Conservation (phyloP, 1,140 invertebrate genomes). For the Drosophila arawakana region DNA sequence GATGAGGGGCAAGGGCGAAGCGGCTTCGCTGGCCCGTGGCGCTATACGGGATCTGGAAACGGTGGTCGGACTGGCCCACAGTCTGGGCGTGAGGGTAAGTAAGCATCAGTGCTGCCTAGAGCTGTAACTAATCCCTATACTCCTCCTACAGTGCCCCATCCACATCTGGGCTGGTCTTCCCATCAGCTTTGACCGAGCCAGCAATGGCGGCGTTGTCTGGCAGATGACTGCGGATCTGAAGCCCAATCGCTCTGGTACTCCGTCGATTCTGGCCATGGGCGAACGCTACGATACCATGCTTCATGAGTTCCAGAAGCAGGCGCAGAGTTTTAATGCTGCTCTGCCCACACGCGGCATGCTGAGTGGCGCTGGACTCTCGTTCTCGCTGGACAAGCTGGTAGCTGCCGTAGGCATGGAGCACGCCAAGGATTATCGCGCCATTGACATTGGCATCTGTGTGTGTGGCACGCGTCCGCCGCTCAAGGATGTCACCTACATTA, state of each 20-base stretch:
- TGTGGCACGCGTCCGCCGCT: constrained; percentile 86
- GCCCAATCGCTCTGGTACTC: constrained; percentile 67
- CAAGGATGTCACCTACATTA: constrained; percentile 87
- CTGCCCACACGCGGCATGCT: constrained; percentile 79
- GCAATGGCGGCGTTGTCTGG: constrained; percentile 77
- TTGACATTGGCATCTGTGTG: constrained; percentile 89
- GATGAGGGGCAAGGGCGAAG: constrained; percentile 88
- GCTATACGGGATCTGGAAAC: constrained; percentile 90
- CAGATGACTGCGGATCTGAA: constrained; percentile 80
- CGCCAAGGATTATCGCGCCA: constrained; percentile 80
- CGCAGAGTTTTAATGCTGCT: constrained; percentile 74
- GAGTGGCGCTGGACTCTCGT: constrained; percentile 89
- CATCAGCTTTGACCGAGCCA: constrained; percentile 72
- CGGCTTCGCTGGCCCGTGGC: constrained; percentile 87
- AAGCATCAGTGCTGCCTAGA: too few species aligned
- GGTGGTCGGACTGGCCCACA: constrained; percentile 88
- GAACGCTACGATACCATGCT: constrained; percentile 85
- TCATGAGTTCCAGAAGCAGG: constrained; percentile 82
- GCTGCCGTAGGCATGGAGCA: constrained; percentile 85
- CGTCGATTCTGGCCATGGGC: constrained; percentile 84
- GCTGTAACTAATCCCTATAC: neutral
- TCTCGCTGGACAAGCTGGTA: constrained; percentile 90
- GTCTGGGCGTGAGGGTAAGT: constrained; percentile 90
- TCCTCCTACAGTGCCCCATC: constrained; percentile 70
- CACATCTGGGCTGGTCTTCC: constrained; percentile 77